These are phyloP conservation scores for Thaleichthys pacificus DNA, from an alignment of 2,797 vertebrate genomes.

Conservation along the genomic window DNA sequence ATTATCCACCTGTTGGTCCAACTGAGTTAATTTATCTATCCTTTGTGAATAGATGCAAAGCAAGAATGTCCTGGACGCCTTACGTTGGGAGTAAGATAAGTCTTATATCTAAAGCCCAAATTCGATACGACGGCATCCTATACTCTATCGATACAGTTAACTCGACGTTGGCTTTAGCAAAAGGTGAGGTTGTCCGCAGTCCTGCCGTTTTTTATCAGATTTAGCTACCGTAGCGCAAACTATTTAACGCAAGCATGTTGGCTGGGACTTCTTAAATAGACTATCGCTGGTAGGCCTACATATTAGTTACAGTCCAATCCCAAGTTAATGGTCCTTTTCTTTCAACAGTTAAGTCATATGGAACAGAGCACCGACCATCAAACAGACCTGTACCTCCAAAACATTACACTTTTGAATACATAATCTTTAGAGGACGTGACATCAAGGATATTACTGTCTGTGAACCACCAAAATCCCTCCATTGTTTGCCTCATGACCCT, in stretches of 20 bases:
- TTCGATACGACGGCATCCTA: slow-evolving; percentile 89
- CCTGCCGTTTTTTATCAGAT: not conserved
- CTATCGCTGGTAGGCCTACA: too few species aligned
- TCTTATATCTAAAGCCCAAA: slow-evolving; percentile 92
- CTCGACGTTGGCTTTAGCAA: slow-evolving; percentile 84
- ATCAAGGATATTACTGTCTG: slow-evolving; percentile 98
- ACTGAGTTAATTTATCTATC: too few species aligned
- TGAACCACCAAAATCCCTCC: slow-evolving; percentile 90
- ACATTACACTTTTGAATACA: slow-evolving; percentile 94
- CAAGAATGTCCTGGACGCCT: slow-evolving; percentile 80
- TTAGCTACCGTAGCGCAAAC: not conserved
- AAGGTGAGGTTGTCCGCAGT: slow-evolving; percentile 67
- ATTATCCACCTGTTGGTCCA: not conserved
- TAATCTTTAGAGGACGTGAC: slow-evolving; percentile 96
- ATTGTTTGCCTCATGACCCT: slow-evolving; percentile 90
- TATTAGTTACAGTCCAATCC: not conserved
- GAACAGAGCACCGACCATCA: slow-evolving; percentile 93
- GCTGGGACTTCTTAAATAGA: not conserved
- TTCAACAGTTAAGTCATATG: slow-evolving; percentile 87
- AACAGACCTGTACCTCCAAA: slow-evolving; percentile 88
- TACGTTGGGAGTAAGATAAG: slow-evolving; percentile 90
- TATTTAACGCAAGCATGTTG: not conserved
- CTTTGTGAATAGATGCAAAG: not conserved
- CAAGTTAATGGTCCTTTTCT: not conserved
- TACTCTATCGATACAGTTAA: slow-evolving; percentile 91